phyloP scores from a whole-genome alignment of 2,888 invertebrate genomes.

The Thecocarcelia acutangulata region DNA sequence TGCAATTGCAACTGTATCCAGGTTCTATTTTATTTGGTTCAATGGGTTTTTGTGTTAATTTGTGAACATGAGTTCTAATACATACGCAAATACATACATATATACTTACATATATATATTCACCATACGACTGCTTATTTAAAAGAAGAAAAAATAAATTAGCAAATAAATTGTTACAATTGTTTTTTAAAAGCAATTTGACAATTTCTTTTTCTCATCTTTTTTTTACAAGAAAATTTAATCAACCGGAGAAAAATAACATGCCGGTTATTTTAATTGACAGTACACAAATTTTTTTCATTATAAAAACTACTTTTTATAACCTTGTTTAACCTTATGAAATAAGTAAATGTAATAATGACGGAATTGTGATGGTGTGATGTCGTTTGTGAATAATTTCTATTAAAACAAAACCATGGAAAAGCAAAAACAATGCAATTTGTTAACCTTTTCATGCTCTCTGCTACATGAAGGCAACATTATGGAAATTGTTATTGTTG shows the following conservation, averaged over 20 bases:
- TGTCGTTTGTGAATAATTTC: too few relatives aligned
- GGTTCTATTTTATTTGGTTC: conserved; percentile 73
- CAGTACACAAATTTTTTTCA: background rate
- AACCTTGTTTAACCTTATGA: conserved; percentile 24
- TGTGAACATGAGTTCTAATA: conserved; percentile 57
- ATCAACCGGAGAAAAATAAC: conserved; percentile 18
- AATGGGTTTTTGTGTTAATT: conserved; percentile 78
- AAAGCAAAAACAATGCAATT: too few relatives aligned
- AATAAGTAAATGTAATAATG: conserved; percentile 16
- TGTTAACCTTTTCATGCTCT: too few relatives aligned
- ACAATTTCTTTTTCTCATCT: too few relatives aligned
- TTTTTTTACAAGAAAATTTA: conserved; percentile 19
- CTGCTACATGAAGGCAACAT: too few relatives aligned
- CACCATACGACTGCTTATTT: background rate
- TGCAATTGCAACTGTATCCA: conserved; percentile 44
- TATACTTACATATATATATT: too few relatives aligned
- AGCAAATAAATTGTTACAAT: conserved; percentile 34
- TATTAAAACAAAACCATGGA: too few relatives aligned
- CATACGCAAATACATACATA: background rate
- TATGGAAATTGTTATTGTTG: too few relatives aligned
- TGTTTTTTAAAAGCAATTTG: conserved; percentile 13
- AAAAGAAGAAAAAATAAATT: background rate
- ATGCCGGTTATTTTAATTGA: conserved; percentile 57
- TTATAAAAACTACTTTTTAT: background rate
- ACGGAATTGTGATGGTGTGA: background rate